Evolutionary conservation across 2,797 vertebrate species (phyloP), one percentile per base, ranked within the genome.

Genomic region (Monodelphis domestica): DNA sequence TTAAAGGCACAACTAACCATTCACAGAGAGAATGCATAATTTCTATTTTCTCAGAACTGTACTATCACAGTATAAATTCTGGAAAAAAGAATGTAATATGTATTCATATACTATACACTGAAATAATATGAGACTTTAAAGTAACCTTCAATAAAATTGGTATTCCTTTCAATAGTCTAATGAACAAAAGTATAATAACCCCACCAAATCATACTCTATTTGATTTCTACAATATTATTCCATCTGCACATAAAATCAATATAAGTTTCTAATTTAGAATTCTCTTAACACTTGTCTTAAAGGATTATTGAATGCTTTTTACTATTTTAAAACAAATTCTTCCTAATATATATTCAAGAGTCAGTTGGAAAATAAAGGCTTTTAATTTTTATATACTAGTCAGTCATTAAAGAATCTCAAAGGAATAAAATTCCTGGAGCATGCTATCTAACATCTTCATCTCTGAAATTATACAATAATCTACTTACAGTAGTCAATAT

Each of bases 391-490:
- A 45, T 26, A 78, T 45, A 45, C 7, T 78, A 45, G 7, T 78
- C 38, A 78, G 70, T 4, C n/a, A 38, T 70, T 70, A 45, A 78
- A 45, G 70, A 78, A 78, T 38, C 21, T 78, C 70, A 78, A 45
- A 78, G n/a, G 38, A 78, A 45, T 45, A 78, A 78, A 45, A 78
- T 78, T 78, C 38, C 70, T 78, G 38, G 45, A 78, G 17, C 70
- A 78, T 78, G 78, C 26, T 78, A 78, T 45, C 17, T 45, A 7
- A 78, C 70, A 45, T 78, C 70, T 9, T 9, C 38, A 78, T 78
- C n/a, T 78, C 70, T 78, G 70, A 78, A 78, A 45, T 78, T 45
- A 78, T 45, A 94, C 15, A 96, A 94, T 50, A 92, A 90, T 21
- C 54, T 50, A 87, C 63, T 84, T 53, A 89, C 54, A 53, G 92